These are phyloP conservation scores for Glaucomys volans DNA, from an alignment of 2,113 vertebrate genomes.

Conservation along the genomic window DNA sequence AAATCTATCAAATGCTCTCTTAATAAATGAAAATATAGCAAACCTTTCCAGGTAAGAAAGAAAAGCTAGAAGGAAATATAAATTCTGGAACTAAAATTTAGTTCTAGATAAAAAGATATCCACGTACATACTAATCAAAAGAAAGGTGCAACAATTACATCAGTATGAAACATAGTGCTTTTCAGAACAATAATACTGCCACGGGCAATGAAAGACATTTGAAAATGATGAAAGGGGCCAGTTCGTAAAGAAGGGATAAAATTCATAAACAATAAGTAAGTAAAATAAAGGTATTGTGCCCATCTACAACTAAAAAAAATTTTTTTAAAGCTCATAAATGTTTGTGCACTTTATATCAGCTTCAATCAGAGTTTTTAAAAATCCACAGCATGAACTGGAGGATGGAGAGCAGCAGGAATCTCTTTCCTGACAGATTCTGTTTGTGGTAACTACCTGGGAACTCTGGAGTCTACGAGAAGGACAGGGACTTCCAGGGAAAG, in stretches of 20 bases:
- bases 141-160: neutral
- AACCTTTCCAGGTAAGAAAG: neutral
- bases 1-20: neutral
- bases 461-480: neutral
- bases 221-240: neutral
- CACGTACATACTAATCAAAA: neutral
- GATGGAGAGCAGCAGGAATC: neutral
- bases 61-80: neutral
- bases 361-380: neutral
- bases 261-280: neutral
- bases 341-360: neutral
- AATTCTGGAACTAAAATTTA: conserved; percentile 29
- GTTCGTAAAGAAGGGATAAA: neutral
- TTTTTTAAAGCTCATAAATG: neutral
- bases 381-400: neutral
- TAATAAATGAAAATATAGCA: neutral
- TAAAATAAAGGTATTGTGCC: no score
- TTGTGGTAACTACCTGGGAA: neutral
- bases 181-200: conserved; percentile 5
- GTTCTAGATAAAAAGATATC: neutral
- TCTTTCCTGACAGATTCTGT: neutral
- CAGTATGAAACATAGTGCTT: neutral
- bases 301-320: no score
- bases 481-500: neutral
- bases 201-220: neutral